These are phyloP conservation scores for Hemibagrus wyckioides DNA, from an alignment of 2,113 vertebrate genomes.

Conservation along the genomic window DNA sequence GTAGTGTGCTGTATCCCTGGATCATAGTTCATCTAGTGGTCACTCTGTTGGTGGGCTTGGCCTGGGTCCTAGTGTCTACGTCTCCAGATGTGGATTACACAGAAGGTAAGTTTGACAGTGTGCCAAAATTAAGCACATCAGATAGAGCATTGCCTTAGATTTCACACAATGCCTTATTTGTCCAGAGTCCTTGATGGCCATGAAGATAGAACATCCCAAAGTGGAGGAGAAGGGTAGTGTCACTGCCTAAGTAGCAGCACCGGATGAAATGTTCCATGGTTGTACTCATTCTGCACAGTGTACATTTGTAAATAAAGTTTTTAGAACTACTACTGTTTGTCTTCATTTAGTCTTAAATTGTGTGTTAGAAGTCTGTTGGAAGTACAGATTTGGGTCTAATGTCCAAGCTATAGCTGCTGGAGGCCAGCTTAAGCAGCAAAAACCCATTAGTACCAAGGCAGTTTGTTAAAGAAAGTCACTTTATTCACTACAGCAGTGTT, in stretches of 20 bases:
- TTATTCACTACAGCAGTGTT: conserved; percentile 39
- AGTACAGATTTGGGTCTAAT: neutral
- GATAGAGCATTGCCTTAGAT: neutral
- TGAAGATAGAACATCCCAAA: conserved; percentile 78
- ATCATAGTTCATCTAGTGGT: conserved; percentile 90
- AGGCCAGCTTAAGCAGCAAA: neutral
- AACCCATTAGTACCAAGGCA: neutral
- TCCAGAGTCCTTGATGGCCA: conserved; percentile 79
- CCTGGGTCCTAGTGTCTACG: conserved; percentile 87
- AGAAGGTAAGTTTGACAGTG: conserved; percentile 73
- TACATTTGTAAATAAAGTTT: conserved; percentile 20
- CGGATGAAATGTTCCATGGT: neutral
- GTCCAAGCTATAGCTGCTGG: neutral
- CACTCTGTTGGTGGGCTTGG: conserved; percentile 84
- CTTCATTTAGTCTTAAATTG: neutral
- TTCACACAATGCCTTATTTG: neutral
- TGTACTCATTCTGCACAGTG: neutral
- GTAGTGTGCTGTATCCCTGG: conserved; percentile 86
- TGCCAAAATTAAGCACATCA: neutral
- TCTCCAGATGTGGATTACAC: conserved; percentile 87
- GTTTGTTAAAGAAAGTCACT: neutral
- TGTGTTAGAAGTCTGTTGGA: neutral
- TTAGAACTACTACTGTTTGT: neutral
- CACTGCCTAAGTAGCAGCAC: conserved; percentile 61
- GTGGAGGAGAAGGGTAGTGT: conserved; percentile 74